Base-by-base conservation (phyloP, 2,888 invertebrate genomes). In the Archaeoteleia sp. region DNA sequence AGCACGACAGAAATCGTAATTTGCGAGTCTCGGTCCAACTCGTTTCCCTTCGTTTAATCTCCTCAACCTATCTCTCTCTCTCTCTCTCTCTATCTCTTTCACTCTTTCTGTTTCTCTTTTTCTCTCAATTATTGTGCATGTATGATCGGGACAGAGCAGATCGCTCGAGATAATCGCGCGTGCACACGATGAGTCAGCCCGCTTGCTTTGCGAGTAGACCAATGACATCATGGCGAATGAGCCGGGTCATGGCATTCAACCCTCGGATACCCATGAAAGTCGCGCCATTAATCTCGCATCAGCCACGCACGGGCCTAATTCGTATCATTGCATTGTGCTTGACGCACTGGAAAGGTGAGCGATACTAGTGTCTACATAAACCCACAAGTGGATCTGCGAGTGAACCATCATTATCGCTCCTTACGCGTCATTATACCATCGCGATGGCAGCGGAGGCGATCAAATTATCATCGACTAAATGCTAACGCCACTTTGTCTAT, bases 191-290 rank as follows among this genome's bases (percentile, higher is more conserved):
- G 66, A 67, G 54, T 67, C 66, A 67, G 51, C 39, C 32, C 6
- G 43, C 27, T n/a, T n/a, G 39, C 39, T 14, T 9, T 9, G 9
- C 39, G 29, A 40, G 45, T 9, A 25, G 48, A 40, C 60, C 60
- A 60, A 55, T 67, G 55, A 60, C 54, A 61, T 55, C 67, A 61
- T 25, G 39, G 48, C 35, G 55, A 53, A 45, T 66, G 37, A 57
- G 35, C 34, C 45, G 29, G 54, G 54, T 54, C 54, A 54, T 17
- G 58, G 66, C 66, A 48, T 66, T 60, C 66, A 66, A 66, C 66
- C 66, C 66, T 46, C 54, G 49, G 23, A 54, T 54, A 66, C 42
- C 58, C 66, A 66, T 54, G 66, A 60, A 66, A 66, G 66, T 66
- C 66, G 66, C 49, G 15, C 48, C 42, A 57, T 58, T 58, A 58